phyloP scores from a whole-genome alignment of 2,797 vertebrate species.

The Knipowitschia caucasica region DNA sequence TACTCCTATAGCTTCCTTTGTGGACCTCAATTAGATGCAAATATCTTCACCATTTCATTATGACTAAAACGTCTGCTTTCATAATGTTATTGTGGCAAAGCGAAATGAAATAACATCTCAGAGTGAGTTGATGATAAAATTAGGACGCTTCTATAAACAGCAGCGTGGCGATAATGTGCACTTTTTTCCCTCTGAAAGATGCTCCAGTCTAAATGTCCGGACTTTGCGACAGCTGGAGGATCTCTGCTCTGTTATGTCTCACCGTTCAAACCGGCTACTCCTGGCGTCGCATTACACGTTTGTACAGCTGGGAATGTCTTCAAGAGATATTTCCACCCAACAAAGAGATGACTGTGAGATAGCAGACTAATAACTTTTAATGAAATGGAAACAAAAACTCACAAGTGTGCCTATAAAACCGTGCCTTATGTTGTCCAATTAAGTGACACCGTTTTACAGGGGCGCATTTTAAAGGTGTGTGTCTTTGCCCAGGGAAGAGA shows the following conservation, averaged over 20 bases:
- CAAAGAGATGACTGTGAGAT: not conserved
- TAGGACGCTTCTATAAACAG: not conserved
- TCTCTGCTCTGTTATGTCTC: conserved; percentile 7
- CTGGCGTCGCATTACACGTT: conserved; percentile 2
- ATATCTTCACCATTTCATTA: no score
- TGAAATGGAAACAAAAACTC: not conserved
- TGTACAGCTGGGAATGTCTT: conserved; percentile 1
- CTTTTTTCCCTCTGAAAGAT: not conserved
- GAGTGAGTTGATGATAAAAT: not conserved
- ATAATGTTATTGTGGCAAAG: no score
- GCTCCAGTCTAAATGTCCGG: not conserved
- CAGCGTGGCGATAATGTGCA: not conserved
- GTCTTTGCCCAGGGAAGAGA: not conserved
- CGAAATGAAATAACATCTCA: no score
- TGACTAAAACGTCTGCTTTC: no score
- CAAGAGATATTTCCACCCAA: not conserved
- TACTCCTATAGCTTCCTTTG: no score
- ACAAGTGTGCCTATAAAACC: no score
- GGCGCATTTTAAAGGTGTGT: not conserved
- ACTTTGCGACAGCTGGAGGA: not conserved
- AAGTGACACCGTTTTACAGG: not conserved
- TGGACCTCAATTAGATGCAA: no score
- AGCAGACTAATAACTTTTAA: not conserved
- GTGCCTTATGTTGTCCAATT: not conserved
- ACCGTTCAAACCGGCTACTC: conserved; percentile 8